Conservation (phyloP, 2,113 vertebrate genomes). For the Bolborhynchus lineola region DNA sequence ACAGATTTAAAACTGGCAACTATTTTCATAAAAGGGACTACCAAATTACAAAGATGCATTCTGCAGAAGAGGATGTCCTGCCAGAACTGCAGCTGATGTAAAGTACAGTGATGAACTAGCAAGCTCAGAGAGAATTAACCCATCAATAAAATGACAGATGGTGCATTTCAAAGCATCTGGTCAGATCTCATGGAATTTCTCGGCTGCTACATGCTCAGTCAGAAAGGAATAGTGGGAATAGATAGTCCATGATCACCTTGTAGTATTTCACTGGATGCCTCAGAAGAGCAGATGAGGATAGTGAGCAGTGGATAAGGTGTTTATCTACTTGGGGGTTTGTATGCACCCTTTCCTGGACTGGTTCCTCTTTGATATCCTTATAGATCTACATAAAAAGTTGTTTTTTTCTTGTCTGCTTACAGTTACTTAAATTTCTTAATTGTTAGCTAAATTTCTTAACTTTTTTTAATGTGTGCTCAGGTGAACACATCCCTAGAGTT, state of each 20-base stretch:
- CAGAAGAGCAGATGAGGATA: not conserved
- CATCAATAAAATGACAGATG: conserved; percentile 6
- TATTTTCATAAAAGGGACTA: not conserved
- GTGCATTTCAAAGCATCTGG: conserved; percentile 7
- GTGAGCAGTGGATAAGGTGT: not conserved
- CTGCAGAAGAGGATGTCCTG: not conserved
- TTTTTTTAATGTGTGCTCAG: not conserved
- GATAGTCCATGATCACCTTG: not conserved
- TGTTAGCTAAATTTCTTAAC: not conserved
- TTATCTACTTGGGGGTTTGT: not conserved
- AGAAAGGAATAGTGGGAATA: not conserved
- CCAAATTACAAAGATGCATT: not conserved
- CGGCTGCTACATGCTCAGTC: not conserved
- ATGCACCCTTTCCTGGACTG: not conserved
- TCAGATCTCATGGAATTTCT: not conserved
- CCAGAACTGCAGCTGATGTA: not conserved
- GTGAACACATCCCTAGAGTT: not conserved
- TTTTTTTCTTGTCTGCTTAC: not conserved
- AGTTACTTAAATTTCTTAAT: not conserved
- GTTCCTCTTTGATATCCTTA: not conserved
- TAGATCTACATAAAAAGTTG: not conserved
- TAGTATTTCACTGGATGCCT: not conserved
- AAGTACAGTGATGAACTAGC: not conserved
- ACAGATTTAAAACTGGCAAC: conserved; percentile 8
- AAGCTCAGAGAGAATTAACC: not conserved